A percentile compares a stretch with the other conserved stretches of the same genome.
phyloP scores from a whole-genome alignment of 2,888 invertebrate genomes.

The Sphaerophoria rueppellii region DNA sequence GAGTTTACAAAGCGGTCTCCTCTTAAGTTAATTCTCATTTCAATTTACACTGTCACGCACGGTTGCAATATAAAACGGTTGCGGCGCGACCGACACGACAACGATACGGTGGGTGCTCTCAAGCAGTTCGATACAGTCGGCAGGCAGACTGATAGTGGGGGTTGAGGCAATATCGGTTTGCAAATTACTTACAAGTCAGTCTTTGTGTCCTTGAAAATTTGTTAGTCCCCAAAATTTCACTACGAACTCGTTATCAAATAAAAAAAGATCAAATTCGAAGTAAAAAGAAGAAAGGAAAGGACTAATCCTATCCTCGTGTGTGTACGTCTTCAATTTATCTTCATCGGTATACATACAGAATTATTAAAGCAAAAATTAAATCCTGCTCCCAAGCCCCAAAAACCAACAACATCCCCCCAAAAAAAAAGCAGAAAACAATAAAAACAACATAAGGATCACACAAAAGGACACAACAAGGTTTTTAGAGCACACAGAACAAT shows the following conservation, averaged over 20 bases:
- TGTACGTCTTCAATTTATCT: constrained; percentile 27
- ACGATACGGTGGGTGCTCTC: not conserved
- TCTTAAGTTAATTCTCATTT: constrained; percentile 10
- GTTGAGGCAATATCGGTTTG: constrained; percentile 45
- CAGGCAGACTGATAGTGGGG: constrained; percentile 8
- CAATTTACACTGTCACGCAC: constrained; percentile 49
- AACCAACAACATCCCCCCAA: too few species aligned
- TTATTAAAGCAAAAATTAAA: constrained; percentile 42
- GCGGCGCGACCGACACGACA: not conserved
- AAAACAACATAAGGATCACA: constrained; percentile 43
- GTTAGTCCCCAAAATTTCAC: constrained; percentile 2
- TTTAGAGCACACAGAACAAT: constrained; percentile 9
- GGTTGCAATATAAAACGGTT: constrained; percentile 24
- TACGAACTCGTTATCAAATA: not conserved
- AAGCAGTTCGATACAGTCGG: constrained; percentile 4
- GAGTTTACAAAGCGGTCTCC: not conserved
- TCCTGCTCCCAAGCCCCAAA: constrained; percentile 16
- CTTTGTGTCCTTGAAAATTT: constrained; percentile 21
- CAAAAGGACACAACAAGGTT: constrained; percentile 38
- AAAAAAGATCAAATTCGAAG: constrained; percentile 22
- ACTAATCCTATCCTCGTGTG: constrained; percentile 14
- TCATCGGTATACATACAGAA: constrained; percentile 32
- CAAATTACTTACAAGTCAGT: constrained; percentile 25
- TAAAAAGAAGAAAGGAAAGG: not conserved
- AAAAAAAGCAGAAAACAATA: not conserved